phyloP scores from a whole-genome alignment of 2,797 vertebrate species.

The Myotis findleyi region DNA sequence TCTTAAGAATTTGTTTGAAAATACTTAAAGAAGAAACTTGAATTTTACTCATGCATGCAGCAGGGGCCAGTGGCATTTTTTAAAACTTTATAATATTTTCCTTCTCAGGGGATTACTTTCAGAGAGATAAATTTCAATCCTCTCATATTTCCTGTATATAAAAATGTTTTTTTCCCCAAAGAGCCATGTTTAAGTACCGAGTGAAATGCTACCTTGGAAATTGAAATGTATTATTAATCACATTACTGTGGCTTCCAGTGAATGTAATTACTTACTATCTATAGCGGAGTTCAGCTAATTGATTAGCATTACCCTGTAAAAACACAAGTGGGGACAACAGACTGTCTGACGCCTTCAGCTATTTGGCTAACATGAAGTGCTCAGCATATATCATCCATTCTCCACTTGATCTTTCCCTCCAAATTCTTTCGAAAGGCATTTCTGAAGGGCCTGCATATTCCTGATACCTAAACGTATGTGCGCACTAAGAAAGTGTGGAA shows the following conservation, averaged over 20 bases:
- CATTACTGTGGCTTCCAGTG: slow-evolving; percentile 77
- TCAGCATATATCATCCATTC: not conserved
- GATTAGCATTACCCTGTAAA: slow-evolving; percentile 69
- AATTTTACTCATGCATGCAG: not conserved
- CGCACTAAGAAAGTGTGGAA: not conserved
- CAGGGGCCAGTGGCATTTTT: not conserved
- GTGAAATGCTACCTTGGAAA: slow-evolving; percentile 72
- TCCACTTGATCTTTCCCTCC: not conserved
- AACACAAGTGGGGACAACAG: slow-evolving; percentile 67
- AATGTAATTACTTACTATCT: slow-evolving; percentile 82
- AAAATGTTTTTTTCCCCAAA: slow-evolving; percentile 11
- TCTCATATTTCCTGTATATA: slow-evolving; percentile 8
- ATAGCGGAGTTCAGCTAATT: slow-evolving; percentile 80
- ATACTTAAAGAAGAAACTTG: not conserved
- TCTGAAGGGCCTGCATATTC: not conserved
- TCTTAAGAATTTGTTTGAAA: slow-evolving; percentile 35
- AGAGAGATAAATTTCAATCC: slow-evolving; percentile 30
- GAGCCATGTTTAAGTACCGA: slow-evolving; percentile 33
- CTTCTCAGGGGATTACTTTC: not conserved
- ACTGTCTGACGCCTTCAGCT: slow-evolving; percentile 65
- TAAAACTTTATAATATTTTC: slow-evolving; percentile 24
- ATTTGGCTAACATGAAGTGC: slow-evolving; percentile 44
- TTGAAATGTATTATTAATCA: slow-evolving; percentile 85
- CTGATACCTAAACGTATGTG: not conserved
- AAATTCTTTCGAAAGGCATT: slow-evolving; percentile 49